Percentiles rank a stretch among this genome's conserved stretches.
These are phyloP conservation scores for Drosophila rellima DNA, from an alignment of 2,888 invertebrate species.

Conservation along the genomic window DNA sequence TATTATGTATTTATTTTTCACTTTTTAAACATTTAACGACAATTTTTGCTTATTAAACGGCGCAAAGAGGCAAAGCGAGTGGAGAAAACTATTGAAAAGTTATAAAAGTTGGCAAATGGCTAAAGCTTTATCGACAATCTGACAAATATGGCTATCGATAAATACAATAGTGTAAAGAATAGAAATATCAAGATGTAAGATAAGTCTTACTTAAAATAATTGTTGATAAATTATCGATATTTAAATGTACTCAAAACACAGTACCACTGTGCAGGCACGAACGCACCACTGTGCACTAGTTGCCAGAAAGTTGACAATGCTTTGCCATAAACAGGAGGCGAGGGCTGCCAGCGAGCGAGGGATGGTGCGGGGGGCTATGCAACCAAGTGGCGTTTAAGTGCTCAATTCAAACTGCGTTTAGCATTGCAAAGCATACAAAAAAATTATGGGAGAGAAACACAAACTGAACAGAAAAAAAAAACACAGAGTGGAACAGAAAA, in stretches of 20 bases:
- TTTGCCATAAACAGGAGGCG: slow-evolving; percentile 2
- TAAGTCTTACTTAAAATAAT: neutral
- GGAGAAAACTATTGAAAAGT: slow-evolving; percentile 55
- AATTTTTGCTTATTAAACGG: slow-evolving; percentile 73
- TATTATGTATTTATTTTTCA: slow-evolving; percentile 6
- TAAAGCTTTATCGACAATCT: neutral
- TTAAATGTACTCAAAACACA: neutral
- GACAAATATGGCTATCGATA: neutral
- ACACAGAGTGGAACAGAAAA: neutral
- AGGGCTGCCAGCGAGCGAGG: too few species aligned
- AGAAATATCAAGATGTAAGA: too few species aligned
- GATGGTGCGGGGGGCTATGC: neutral
- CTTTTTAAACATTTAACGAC: slow-evolving; percentile 62
- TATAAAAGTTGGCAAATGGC: slow-evolving; percentile 19
- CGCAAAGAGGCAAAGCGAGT: slow-evolving; percentile 52
- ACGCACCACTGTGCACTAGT: slow-evolving; percentile 9
- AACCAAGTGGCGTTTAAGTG: slow-evolving; percentile 47
- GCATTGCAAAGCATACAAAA: slow-evolving; percentile 40
- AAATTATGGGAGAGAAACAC: neutral
- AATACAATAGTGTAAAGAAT: neutral
- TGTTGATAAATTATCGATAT: neutral
- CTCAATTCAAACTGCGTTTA: slow-evolving; percentile 63
- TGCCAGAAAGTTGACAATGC: slow-evolving; percentile 38
- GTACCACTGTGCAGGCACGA: slow-evolving; percentile 16
- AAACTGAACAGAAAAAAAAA: slow-evolving; percentile 9